A percentile compares a stretch with the other conserved stretches of the same genome.
Conservation (phyloP, 2,113 vertebrate species). For the Pterocles orientalis region DNA sequence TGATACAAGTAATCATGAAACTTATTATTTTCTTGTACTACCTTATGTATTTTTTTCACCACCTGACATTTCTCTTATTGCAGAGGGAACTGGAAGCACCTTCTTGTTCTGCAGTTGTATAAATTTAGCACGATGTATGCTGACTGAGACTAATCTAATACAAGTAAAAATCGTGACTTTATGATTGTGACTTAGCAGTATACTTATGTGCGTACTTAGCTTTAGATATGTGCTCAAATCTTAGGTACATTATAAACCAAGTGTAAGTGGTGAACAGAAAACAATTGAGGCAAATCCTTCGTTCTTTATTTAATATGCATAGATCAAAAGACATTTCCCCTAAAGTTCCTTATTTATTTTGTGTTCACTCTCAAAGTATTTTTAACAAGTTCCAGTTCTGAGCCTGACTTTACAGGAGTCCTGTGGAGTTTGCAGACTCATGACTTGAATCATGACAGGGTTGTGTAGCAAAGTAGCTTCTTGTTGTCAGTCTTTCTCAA, state of each 20-base stretch:
- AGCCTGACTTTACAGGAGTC: not conserved
- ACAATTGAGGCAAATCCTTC: not conserved
- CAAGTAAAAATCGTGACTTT: not conserved
- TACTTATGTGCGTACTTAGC: not conserved
- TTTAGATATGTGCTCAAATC: not conserved
- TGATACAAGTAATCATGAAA: not conserved
- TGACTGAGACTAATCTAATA: not conserved
- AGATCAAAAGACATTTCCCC: not conserved
- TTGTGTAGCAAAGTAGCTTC: not conserved
- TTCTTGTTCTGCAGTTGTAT: not conserved
- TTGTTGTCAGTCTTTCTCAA: constrained; percentile 28
- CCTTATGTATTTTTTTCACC: not conserved
- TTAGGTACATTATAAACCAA: not conserved
- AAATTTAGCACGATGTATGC: not conserved
- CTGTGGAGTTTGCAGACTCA: not conserved
- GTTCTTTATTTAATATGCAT: not conserved
- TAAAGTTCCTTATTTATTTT: not conserved
- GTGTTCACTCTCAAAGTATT: not conserved
- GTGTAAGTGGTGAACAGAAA: not conserved
- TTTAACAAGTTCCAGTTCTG: not conserved
- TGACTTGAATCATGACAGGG: not conserved
- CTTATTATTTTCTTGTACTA: not conserved
- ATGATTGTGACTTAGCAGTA: not conserved
- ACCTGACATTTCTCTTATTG: not conserved
- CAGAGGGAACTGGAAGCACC: not conserved